Percentiles rank a stretch among this genome's conserved stretches.
Evolutionary conservation across 2,888 invertebrate genomes (phyloP).

Genomic region (Sarcophaga variegata): DNA sequence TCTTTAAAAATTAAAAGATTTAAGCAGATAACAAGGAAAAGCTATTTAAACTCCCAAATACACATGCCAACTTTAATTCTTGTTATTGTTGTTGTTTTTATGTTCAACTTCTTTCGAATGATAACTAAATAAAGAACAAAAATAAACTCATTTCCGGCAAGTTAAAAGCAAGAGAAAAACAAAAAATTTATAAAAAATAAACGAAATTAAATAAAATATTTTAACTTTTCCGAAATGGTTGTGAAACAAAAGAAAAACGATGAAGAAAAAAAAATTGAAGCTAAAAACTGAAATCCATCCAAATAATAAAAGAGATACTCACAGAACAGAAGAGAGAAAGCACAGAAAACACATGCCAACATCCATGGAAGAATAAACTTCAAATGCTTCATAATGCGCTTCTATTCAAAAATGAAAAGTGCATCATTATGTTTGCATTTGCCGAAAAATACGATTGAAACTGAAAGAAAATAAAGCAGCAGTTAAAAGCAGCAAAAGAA

Average conservation of each 20-base stretch:
- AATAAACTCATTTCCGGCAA: conserved; percentile 17
- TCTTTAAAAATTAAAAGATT: conserved; percentile 9
- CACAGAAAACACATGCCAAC: conserved; percentile 22
- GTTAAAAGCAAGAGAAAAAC: too few relatives aligned
- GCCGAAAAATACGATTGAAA: background rate
- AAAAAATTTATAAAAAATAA: too few relatives aligned
- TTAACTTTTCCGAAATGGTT: background rate
- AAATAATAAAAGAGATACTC: conserved; percentile 6
- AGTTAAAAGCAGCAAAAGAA: background rate
- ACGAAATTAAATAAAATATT: background rate
- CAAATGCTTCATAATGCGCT: conserved; percentile 38
- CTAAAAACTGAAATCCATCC: background rate
- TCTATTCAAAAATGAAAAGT: conserved; percentile 25
- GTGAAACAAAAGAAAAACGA: background rate
- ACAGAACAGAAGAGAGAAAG: too few relatives aligned
- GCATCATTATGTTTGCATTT: conserved; percentile 22
- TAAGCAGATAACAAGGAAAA: conserved; percentile 3
- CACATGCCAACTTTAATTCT: background rate
- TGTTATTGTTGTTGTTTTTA: background rate
- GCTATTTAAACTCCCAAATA: background rate
- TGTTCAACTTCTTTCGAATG: background rate
- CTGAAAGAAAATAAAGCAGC: background rate
- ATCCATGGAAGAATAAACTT: conserved; percentile 31
- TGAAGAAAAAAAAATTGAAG: background rate
- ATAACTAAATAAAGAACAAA: background rate